Evolutionary conservation across 2,797 vertebrate genomes (phyloP).

Genomic region (Sebastes elongatus): DNA sequence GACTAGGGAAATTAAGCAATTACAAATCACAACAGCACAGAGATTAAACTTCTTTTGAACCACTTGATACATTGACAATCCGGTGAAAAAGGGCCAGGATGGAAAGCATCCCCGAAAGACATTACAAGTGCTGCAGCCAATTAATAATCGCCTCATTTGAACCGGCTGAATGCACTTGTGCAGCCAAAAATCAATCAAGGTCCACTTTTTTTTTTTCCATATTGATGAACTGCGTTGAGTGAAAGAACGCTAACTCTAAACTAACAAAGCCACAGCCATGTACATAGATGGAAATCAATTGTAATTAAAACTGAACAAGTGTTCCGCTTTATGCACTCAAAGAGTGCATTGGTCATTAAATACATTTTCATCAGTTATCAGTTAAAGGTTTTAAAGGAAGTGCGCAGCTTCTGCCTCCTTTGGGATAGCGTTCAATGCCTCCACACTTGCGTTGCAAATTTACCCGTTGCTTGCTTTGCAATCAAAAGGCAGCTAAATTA

Average conservation of each 20-base stretch:
- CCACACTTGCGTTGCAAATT: slow-evolving; percentile 63
- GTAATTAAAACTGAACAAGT: slow-evolving; percentile 94
- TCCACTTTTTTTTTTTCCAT: slow-evolving; percentile 47
- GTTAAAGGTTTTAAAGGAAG: slow-evolving; percentile 85
- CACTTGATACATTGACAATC: slow-evolving; percentile 61
- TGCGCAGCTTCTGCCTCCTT: slow-evolving; percentile 80
- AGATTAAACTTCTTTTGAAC: slow-evolving; percentile 64
- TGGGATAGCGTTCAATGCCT: slow-evolving; percentile 81
- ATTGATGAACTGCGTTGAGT: slow-evolving; percentile 66
- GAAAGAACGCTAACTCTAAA: slow-evolving; percentile 69
- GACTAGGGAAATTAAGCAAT: slow-evolving; percentile 64
- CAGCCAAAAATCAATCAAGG: slow-evolving; percentile 75
- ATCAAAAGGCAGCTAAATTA: slow-evolving; percentile 88
- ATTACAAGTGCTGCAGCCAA: slow-evolving; percentile 57
- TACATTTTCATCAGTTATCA: slow-evolving; percentile 87
- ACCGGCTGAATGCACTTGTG: slow-evolving; percentile 54
- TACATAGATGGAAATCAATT: slow-evolving; percentile 92
- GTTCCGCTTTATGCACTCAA: slow-evolving; percentile 86
- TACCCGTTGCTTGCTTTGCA: slow-evolving; percentile 63
- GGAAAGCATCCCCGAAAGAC: slow-evolving; percentile 68
- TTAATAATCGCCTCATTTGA: slow-evolving; percentile 71
- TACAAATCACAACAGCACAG: slow-evolving; percentile 50
- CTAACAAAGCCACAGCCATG: slow-evolving; percentile 73
- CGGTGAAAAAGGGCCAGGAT: slow-evolving; percentile 37
- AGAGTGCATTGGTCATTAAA: slow-evolving; percentile 87